Conservation (phyloP, 2,888 invertebrate genomes). For the Micoletzkya japonica region DNA sequence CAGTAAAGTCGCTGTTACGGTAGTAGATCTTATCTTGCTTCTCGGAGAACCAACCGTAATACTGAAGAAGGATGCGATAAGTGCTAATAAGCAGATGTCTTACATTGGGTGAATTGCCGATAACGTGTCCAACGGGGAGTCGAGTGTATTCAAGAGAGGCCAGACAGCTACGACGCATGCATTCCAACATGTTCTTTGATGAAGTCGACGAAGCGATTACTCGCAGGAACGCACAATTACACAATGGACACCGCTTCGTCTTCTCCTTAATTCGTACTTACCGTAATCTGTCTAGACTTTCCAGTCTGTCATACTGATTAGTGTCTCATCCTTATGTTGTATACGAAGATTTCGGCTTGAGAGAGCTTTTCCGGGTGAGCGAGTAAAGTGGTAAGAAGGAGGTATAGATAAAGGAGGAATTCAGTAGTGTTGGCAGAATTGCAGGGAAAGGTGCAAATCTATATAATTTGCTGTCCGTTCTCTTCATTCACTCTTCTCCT, state of each 20-base stretch:
- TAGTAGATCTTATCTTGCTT: neutral
- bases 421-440: no score
- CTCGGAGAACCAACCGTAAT: constrained; percentile 2
- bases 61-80: neutral
- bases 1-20: neutral
- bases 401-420: no score
- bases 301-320: neutral
- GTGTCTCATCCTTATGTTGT: neutral
- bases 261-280: neutral
- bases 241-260: neutral
- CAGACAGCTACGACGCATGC: constrained; percentile 6
- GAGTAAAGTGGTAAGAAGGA: no score
- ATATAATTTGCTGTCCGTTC: no score
- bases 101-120: neutral
- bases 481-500: no score
- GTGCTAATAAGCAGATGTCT: neutral
- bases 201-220: neutral
- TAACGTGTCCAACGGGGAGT: constrained; percentile 11
- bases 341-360: no score
- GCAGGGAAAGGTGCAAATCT: no score
- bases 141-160: neutral
- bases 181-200: neutral
- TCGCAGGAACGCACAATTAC: constrained; percentile 1
- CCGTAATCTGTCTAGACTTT: neutral
- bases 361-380: no score